A percentile compares a stretch with the other conserved stretches of the same genome.
These are phyloP conservation scores for Bellardia bayeri DNA, from an alignment of 2,888 invertebrate genomes.

Conservation along the genomic window DNA sequence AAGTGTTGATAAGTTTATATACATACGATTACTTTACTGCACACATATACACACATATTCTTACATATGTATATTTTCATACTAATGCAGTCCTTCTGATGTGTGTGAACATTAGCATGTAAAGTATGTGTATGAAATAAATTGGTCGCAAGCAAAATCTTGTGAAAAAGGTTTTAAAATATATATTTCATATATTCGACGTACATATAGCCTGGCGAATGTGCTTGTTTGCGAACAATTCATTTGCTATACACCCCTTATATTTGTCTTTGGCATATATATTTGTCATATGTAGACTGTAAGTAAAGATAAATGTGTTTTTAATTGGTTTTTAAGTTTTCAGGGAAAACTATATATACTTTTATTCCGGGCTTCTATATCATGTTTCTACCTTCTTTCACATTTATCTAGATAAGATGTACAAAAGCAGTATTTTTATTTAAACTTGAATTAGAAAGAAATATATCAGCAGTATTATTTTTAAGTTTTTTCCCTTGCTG, in stretches of 20 bases:
- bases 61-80: background rate
- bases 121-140: too few relatives aligned
- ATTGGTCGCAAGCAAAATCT: too few relatives aligned
- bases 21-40: conserved; percentile 37
- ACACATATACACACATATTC: background rate
- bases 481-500: background rate
- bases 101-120: background rate
- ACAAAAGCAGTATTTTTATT: conserved; percentile 37
- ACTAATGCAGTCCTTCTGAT: background rate
- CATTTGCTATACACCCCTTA: too few relatives aligned
- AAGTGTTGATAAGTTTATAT: conserved; percentile 68
- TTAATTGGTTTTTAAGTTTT: conserved; percentile 73
- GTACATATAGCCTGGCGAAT: too few relatives aligned
- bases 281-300: conserved; percentile 53
- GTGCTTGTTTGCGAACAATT: too few relatives aligned
- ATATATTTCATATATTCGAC: too few relatives aligned
- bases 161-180: too few relatives aligned
- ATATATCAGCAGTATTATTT: background rate
- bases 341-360: conserved; percentile 46
- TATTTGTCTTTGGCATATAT: conserved; percentile 35
- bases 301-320: conserved; percentile 72
- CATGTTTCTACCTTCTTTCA: conserved; percentile 23
- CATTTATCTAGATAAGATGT: conserved; percentile 31
- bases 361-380: conserved; percentile 24
- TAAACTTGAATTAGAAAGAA: conserved; percentile 44